Evolutionary conservation across 1,140 invertebrate species (phyloP).

Genomic region (Hycleus cichorii): DNA sequence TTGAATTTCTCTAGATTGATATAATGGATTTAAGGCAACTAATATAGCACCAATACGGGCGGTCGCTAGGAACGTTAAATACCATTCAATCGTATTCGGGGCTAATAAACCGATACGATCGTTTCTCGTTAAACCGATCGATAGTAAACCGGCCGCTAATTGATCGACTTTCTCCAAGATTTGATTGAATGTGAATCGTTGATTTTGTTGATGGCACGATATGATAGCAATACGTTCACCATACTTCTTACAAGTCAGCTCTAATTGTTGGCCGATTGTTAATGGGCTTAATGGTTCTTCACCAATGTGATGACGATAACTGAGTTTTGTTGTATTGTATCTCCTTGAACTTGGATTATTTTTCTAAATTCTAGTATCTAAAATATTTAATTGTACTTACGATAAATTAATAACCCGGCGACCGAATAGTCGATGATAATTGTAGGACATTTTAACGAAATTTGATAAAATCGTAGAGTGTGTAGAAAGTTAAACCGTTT

Average conservation of each 20-base stretch:
- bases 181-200: conserved; percentile 53
- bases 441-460: too few relatives aligned
- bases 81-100: conserved; percentile 81
- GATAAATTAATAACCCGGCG: not conserved
- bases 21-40: conserved; percentile 82
- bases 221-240: conserved; percentile 53
- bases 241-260: conserved; percentile 47
- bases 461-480: too few relatives aligned
- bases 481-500: too few relatives aligned
- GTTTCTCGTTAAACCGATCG: conserved; percentile 67
- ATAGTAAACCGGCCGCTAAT: conserved; percentile 71
- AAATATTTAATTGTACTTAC: not conserved
- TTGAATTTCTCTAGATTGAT: conserved; percentile 65
- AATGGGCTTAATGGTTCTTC: conserved; percentile 48
- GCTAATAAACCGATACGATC: conserved; percentile 85
- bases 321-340: conserved; percentile 5
- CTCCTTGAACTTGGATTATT: too few relatives aligned
- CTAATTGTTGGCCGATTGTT: conserved; percentile 58
- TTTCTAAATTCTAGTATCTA: too few relatives aligned
- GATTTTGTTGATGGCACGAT: conserved; percentile 52
- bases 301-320: conserved; percentile 50
- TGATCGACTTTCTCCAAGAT: conserved; percentile 61
- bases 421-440: too few relatives aligned
- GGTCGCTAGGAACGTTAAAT: conserved; percentile 67
- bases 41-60: conserved; percentile 74